phyloP scores from a whole-genome alignment of 2,797 vertebrate species.

The Dallia pectoralis region DNA sequence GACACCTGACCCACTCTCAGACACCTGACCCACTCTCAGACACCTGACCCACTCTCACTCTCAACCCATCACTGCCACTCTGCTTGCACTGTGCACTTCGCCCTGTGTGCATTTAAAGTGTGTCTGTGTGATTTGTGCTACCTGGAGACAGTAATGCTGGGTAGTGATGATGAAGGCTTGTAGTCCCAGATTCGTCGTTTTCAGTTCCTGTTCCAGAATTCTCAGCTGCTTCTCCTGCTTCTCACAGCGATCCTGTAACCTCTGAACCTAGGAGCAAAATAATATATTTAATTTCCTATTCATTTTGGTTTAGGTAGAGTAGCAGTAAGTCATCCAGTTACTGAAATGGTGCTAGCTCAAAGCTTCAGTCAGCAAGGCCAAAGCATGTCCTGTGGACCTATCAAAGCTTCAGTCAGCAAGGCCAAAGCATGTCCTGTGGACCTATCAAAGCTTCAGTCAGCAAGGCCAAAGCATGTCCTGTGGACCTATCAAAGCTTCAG shows the following conservation, averaged over 20 bases:
- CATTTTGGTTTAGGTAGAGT: too few species aligned
- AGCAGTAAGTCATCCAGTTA: too few species aligned
- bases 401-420: too few species aligned
- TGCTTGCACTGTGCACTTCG: background rate
- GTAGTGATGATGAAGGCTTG: constrained; percentile 88
- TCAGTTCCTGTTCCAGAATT: constrained; percentile 79
- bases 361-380: too few species aligned
- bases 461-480: too few species aligned
- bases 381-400: too few species aligned
- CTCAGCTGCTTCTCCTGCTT: constrained; percentile 81
- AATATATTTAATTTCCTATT: too few species aligned
- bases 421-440: too few species aligned
- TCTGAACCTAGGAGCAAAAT: constrained; percentile 67
- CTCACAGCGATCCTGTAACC: constrained; percentile 82
- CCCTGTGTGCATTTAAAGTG: background rate
- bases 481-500: too few species aligned
- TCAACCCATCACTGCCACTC: background rate
- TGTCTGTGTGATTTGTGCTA: background rate
- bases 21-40: background rate
- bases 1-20: background rate
- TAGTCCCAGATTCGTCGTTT: constrained; percentile 77
- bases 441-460: too few species aligned
- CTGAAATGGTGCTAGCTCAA: too few species aligned
- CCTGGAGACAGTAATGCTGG: constrained; percentile 80
- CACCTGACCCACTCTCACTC: background rate